Evolutionary conservation across 2,113 vertebrate species (phyloP).

Genomic region (Prolemur simus): DNA sequence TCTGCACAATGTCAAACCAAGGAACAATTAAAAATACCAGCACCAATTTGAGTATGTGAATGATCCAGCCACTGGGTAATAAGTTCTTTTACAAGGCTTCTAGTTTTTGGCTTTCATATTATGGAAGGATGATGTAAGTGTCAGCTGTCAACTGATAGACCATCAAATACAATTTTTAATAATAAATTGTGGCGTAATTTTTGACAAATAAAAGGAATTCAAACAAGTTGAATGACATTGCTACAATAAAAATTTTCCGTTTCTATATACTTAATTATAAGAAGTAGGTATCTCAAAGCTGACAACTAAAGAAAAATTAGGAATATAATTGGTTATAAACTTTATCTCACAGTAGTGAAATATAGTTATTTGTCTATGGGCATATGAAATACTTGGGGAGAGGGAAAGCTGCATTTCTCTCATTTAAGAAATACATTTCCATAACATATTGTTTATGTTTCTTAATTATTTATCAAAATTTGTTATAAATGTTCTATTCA

Average conservation of each 20-base stretch:
- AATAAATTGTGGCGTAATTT: background rate
- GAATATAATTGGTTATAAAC: background rate
- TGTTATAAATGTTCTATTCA: background rate
- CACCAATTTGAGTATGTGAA: background rate
- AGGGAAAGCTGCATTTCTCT: background rate
- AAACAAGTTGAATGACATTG: background rate
- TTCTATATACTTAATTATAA: background rate
- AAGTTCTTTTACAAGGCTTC: background rate
- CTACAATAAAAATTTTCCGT: background rate
- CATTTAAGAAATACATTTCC: background rate
- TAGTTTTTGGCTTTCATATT: background rate
- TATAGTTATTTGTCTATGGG: background rate
- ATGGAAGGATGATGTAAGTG: background rate
- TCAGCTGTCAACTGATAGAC: background rate
- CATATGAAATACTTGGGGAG: background rate
- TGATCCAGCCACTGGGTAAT: background rate
- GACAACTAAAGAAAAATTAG: background rate
- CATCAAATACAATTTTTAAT: background rate
- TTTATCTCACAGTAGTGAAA: background rate
- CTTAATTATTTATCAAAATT: background rate
- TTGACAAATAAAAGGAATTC: background rate
- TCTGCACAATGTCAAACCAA: background rate
- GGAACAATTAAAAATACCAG: background rate
- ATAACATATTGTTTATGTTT: background rate
- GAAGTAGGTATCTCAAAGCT: background rate